Evolutionary conservation across 2,113 vertebrate genomes (phyloP), one percentile per base, ranked within the genome.

Genomic region (Macroglossus sobrinus): DNA sequence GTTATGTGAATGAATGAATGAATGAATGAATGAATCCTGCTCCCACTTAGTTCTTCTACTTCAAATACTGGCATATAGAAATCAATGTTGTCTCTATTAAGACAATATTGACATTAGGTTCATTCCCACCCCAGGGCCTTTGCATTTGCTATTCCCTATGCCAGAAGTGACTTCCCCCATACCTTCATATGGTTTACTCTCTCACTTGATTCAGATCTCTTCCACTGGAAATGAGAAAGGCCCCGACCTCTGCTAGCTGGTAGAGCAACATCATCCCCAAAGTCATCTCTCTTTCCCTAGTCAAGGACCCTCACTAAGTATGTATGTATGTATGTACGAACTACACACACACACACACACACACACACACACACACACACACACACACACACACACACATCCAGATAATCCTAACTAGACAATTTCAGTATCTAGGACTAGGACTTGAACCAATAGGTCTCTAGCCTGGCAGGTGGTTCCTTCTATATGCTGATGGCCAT

Each of bases 71-170:
- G 47, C 68, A 76, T 38, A 71, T 0, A 14, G 18, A 57, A 57
- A n/a, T 78, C 15, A 14, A 5, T 30, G 16, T 8, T 55, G 59
- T 75, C 59, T 64, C 43, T 64, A 3, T 81, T 81, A 81, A 30
- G 55, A 81, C 38, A 61, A 81, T 61, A 61, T 43, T 43, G 55
- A 59, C 33, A 19, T 66, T 40, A 71, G 91, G 40, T 33, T 91
- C 84, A 68, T 61, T 71, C 72, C 72, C 53, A 85, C 76, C 84
- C 45, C 89, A 89, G 86, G 61, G 45, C 47, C 92, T 94, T 93
- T 93, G 86, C 53, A 55, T 45, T 59, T 40, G 53, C 84, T 94
- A 4, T 50, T 33, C 22, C 40, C 35, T 15, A 72, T 72, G 53
- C 59, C 19, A 87, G 79, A 28, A 91, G 43, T 38, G 38, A 47